Base-by-base conservation (phyloP, 2,113 vertebrate species). In the Camarhynchus parvulus region DNA sequence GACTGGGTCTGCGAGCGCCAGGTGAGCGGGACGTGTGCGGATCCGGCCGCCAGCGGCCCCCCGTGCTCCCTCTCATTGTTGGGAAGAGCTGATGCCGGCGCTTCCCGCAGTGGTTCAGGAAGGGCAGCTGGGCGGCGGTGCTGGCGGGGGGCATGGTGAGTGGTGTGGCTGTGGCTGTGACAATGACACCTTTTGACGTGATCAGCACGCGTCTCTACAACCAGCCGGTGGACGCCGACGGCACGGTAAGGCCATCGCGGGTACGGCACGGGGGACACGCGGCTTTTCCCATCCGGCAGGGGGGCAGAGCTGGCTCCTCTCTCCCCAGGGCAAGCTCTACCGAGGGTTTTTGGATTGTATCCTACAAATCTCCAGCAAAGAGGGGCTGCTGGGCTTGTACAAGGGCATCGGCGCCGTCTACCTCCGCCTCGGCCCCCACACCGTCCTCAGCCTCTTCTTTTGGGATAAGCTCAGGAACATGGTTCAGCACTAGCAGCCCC, bases 161-260 rank as follows among this genome's bases (percentile, higher is more conserved):
- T 79, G 99, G 99, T 0, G 92, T 99, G 4, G 99, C 98, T 0
- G 99, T 99, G 94, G 98, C 98, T 0, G 92, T 98, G 42, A 98
- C 98, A 9, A 99, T 99, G 99, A 99, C 99, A 0, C 99, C 99
- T 4, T 99, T 99, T 19, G 99, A 99, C 1, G 99, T 99, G 95
- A 97, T 99, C 92, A 99, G 99, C 94, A 99, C 99, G 0, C 98
- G 99, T 19, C 99, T 99, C 30, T 99, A 99, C 98, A 99, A 99
- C 95, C 99, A 99, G 96, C 99, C 99, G 0, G 99, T 99, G 97
- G 98, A 99, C 1, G 90, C 98, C 15, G 72, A 96, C 9, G 98
- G 96, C 70, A 96, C 88, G 97, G 99, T 99, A 96, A 98, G 98
- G 82, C 52, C 15, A 0, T 5, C 28, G 0, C 2, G 19, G 39